Evolutionary conservation across 2,888 invertebrate genomes (phyloP).

Genomic region (Agonopterix alstromeriana): DNA sequence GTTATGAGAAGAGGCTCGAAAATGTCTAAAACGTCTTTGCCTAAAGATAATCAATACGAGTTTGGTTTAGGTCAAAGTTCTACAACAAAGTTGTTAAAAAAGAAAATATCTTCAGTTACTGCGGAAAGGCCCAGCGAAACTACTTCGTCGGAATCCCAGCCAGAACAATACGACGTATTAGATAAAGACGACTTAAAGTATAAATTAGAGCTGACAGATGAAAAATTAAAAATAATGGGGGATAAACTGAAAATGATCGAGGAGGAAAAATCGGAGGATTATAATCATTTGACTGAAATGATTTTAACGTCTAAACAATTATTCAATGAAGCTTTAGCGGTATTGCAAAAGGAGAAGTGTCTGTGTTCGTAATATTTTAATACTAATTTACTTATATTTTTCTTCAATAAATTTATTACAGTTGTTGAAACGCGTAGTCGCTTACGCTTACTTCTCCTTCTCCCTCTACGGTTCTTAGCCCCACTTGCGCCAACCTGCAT

Average conservation of each 20-base stretch:
- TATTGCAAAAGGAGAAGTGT: conserved; percentile 63
- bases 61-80: conserved; percentile 15
- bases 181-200: conserved; percentile 61
- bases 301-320: conserved; percentile 74
- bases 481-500: no score
- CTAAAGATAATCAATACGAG: conserved; percentile 27
- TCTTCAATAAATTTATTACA: not conserved
- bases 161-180: conserved; percentile 35
- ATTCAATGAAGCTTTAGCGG: conserved; percentile 70
- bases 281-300: conserved; percentile 71
- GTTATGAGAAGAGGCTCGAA: conserved; percentile 45
- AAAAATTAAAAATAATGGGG: conserved; percentile 80
- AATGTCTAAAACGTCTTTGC: conserved; percentile 35
- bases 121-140: conserved; percentile 45
- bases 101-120: conserved; percentile 37
- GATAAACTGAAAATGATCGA: conserved; percentile 79
- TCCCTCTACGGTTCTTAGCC: no score
- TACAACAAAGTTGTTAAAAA: conserved; percentile 9
- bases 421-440: no score
- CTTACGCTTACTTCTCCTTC: no score
- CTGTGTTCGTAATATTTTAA: conserved; percentile 32
- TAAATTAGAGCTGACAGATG: conserved; percentile 79
- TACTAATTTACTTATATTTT: conserved; percentile 12
- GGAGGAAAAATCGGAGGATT: conserved; percentile 79
- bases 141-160: conserved; percentile 35